These are phyloP conservation scores for Heliangelus exortis DNA, from an alignment of 2,797 vertebrate genomes.

Conservation along the genomic window DNA sequence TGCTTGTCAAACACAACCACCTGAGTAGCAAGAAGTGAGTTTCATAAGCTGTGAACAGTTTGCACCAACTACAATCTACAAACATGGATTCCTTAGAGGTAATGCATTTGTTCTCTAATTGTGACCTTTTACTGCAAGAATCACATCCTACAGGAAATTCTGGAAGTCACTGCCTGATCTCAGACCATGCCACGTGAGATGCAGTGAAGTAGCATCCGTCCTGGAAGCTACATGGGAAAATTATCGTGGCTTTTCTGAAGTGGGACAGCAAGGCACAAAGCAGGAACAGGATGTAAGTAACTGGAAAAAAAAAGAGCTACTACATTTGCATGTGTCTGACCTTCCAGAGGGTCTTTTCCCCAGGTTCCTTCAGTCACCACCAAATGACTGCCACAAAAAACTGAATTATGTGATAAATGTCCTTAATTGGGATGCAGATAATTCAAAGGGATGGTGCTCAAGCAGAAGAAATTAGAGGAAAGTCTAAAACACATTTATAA, in stretches of 20 bases:
- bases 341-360: background rate
- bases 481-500: background rate
- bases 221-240: background rate
- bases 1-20: background rate
- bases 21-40: background rate
- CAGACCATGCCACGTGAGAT: background rate
- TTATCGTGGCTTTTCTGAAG: background rate
- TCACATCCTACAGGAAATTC: background rate
- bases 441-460: background rate
- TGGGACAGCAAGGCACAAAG: background rate
- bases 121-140: background rate
- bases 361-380: background rate
- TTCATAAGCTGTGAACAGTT: background rate
- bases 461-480: background rate
- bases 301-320: background rate
- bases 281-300: background rate
- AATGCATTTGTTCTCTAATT: background rate
- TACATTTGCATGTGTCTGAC: background rate
- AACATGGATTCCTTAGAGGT: background rate
- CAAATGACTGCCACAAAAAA: background rate
- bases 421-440: background rate
- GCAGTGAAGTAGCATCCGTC: background rate
- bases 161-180: background rate
- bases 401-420: too few species aligned
- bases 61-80: background rate